Evolutionary conservation across 2,888 invertebrate genomes (phyloP).

Genomic region (Trissolcus brochymenae): DNA sequence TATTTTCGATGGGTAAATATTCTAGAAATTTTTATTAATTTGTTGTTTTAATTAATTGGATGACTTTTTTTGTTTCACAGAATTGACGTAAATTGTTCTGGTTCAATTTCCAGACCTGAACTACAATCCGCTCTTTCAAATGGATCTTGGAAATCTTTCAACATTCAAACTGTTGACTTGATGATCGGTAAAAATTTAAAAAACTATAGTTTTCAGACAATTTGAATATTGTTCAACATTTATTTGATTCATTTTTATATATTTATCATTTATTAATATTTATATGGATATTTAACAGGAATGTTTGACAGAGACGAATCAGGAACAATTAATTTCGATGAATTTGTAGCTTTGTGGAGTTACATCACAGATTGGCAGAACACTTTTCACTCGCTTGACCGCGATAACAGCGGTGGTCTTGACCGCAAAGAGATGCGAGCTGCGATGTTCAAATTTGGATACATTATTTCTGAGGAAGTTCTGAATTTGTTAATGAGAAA

Average conservation of each 20-base stretch:
- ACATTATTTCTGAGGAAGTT: conserved; percentile 88
- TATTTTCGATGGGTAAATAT: too few relatives aligned
- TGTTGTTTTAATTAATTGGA: neutral
- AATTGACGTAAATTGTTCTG: conserved; percentile 5
- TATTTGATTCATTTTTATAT: neutral
- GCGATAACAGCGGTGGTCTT: conserved; percentile 94
- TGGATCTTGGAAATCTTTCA: conserved; percentile 20
- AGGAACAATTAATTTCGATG: conserved; percentile 94
- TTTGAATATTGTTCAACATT: neutral
- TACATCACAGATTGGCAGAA: conserved; percentile 99
- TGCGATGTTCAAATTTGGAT: conserved; percentile 82
- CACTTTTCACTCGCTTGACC: conserved; percentile 95
- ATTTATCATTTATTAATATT: neutral
- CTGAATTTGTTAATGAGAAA: conserved; percentile 90
- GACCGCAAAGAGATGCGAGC: conserved; percentile 89
- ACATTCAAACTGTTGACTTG: conserved; percentile 7
- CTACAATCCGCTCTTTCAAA: conserved; percentile 11
- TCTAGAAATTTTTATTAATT: neutral
- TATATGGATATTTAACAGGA: too few relatives aligned
- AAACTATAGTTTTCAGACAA: neutral
- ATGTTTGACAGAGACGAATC: conserved; percentile 77
- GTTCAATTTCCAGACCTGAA: neutral
- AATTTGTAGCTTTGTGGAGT: conserved; percentile 97
- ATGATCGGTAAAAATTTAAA: conserved; percentile 18
- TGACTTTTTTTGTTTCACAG: conserved; percentile 2